Base-by-base conservation (phyloP, 2,797 vertebrate species). In the Mallotus villosus region DNA sequence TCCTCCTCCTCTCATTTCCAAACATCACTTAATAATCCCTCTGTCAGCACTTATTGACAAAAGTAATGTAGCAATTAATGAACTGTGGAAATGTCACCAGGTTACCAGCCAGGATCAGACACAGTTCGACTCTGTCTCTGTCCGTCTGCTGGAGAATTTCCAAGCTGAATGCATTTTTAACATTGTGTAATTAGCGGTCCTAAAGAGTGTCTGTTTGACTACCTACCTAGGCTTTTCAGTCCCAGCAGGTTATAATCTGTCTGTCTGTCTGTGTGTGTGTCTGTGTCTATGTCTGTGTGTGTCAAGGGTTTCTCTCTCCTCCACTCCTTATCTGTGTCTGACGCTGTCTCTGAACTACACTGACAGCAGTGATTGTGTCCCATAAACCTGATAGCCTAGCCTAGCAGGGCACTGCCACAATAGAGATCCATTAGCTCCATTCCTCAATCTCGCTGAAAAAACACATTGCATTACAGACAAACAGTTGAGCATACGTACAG, bases 251-350 rank as follows among this genome's bases (percentile, higher is more conserved):
- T 41, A 41, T 41, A 2, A 41, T 41, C 12, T 6, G 12, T 53
- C 17, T n/a, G 51, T 19, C 51, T 53, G 51, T n/a, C 3, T 53
- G 51, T n/a, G 4, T 53, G 17, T 53, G 3, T 53, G 17, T 53
- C 17, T 53, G 16, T 53, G 16, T 53, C 17, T 53, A 0, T 53
- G 51, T n/a, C 3, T 53, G 19, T 6, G 16, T 53, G 51, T 53
- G 16, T 55, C 17, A 14, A 14, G 49, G 14, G 49, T 84, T 69
- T 78, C 80, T 1, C 73, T 79, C 64, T 34, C 64, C 41, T 78
- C 84, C 81, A 63, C 71, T 60, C 41, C 76, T 85, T 86, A 85
- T 90, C 84, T 78, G 79, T 85, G 84, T 83, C 77, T 80, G 76
- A 82, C 1, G 80, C 77, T 81, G 79, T 34, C 32, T 8, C 82